A percentile compares a stretch with the other conserved stretches of the same genome.
Evolutionary conservation across 1,140 invertebrate species (phyloP).

Genomic region (Drosophila melanica): DNA sequence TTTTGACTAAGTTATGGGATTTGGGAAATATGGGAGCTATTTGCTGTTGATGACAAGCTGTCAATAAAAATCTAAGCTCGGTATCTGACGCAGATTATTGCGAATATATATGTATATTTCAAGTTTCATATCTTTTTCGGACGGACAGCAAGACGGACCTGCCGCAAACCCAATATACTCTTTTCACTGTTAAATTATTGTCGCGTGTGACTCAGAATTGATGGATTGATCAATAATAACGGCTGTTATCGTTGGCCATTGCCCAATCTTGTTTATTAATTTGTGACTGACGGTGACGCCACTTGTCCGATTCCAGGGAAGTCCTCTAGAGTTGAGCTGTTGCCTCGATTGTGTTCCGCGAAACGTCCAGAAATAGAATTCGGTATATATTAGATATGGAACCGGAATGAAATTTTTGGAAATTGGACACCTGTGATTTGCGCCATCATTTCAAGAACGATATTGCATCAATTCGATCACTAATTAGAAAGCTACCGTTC

Average conservation of each 20-base stretch:
- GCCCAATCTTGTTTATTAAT: slow-evolving; percentile 36
- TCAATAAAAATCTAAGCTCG: too few relatives aligned
- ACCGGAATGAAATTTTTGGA: background rate
- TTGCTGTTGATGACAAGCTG: too few relatives aligned
- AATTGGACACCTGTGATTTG: background rate
- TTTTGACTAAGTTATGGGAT: too few relatives aligned
- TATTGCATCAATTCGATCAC: slow-evolving; percentile 17
- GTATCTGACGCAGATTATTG: too few relatives aligned
- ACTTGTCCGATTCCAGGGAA: slow-evolving; percentile 62
- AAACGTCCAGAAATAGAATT: slow-evolving; percentile 24
- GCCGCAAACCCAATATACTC: too few relatives aligned
- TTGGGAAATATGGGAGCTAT: too few relatives aligned
- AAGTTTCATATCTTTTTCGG: too few relatives aligned
- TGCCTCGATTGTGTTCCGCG: slow-evolving; percentile 57
- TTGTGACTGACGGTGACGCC: slow-evolving; percentile 12
- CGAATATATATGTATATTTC: too few relatives aligned
- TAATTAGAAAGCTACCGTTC: slow-evolving; percentile 29
- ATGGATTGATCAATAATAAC: slow-evolving; percentile 28
- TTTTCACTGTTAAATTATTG: background rate
- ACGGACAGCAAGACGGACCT: too few relatives aligned
- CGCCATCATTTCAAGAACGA: background rate
- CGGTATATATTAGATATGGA: background rate
- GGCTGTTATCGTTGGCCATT: slow-evolving; percentile 27
- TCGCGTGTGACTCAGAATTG: slow-evolving; percentile 46
- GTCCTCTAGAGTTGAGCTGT: slow-evolving; percentile 25